A percentile compares a stretch with the other conserved stretches of the same genome.
Evolutionary conservation across 2,113 vertebrate species (phyloP).

Genomic region (Heteronetta atricapilla): DNA sequence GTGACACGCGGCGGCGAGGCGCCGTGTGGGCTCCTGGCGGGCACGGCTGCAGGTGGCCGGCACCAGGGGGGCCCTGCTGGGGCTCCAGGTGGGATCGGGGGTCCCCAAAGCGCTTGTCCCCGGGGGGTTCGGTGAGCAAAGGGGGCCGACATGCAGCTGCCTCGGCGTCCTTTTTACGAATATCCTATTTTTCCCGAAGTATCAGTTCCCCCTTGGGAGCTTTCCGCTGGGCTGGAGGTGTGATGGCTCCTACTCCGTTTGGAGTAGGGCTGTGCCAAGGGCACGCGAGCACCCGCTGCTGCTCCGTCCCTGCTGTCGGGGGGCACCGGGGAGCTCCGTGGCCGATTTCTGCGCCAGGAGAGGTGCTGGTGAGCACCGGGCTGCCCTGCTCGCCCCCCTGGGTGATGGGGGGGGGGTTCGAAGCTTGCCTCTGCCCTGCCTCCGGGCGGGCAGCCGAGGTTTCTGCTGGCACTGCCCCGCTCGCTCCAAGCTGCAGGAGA

Average conservation of each 20-base stretch:
- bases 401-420: not conserved
- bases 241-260: not conserved
- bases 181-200: not conserved
- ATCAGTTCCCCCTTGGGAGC: not conserved
- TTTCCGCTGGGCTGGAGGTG: not conserved
- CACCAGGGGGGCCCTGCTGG: rapidly evolving
- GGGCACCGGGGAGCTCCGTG: not conserved
- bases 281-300: not conserved
- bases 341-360: not conserved
- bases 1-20: not conserved
- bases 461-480: not conserved
- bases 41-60: not conserved
- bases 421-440: not conserved
- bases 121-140: not conserved
- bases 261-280: not conserved
- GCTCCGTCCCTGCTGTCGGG: not conserved
- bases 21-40: not conserved
- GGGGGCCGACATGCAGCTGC: not conserved
- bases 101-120: not conserved
- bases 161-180: not conserved
- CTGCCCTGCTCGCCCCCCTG: rapidly evolving
- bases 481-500: rapidly evolving
- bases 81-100: not conserved
- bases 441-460: not conserved
- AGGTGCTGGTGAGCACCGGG: not conserved